A percentile compares a stretch with the other conserved stretches of the same genome.
Conservation (phyloP, 2,888 invertebrate species). For the Dioctria linearis region DNA sequence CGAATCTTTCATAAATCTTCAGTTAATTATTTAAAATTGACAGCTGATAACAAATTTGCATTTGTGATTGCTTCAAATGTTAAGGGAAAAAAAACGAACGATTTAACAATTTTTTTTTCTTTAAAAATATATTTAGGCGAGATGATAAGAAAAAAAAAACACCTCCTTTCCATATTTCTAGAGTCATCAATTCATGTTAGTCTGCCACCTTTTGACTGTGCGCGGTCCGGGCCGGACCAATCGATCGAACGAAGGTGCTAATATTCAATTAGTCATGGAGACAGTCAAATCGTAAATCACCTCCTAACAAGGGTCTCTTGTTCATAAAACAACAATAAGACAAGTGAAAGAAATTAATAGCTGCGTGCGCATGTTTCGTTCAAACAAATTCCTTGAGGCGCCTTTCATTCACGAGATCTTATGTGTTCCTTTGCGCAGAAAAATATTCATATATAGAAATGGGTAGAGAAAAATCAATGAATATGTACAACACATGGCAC, state of each 20-base stretch:
- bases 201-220: background rate
- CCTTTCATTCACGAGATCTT: background rate
- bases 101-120: background rate
- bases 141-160: background rate
- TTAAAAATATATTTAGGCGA: background rate
- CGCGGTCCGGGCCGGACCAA: background rate
- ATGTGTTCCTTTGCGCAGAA: too few relatives aligned
- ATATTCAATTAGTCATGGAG: slow-evolving; percentile 42
- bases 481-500: background rate
- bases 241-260: slow-evolving; percentile 40
- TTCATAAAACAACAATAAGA: slow-evolving; percentile 39
- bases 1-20: slow-evolving; percentile 8
- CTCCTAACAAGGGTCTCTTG: slow-evolving; percentile 30
- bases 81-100: background rate
- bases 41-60: slow-evolving; percentile 16
- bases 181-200: background rate
- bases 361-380: slow-evolving; percentile 36
- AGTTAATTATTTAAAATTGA: slow-evolving; percentile 23
- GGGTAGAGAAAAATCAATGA: too few relatives aligned
- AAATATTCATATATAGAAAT: too few relatives aligned
- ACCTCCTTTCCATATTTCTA: background rate
- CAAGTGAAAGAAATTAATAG: slow-evolving; percentile 38
- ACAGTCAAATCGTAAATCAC: slow-evolving; percentile 43
- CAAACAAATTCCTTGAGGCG: slow-evolving; percentile 41
- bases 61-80: background rate